phyloP scores from a whole-genome alignment of 2,113 vertebrate genomes.

The Brachyhypopomus gauderio region DNA sequence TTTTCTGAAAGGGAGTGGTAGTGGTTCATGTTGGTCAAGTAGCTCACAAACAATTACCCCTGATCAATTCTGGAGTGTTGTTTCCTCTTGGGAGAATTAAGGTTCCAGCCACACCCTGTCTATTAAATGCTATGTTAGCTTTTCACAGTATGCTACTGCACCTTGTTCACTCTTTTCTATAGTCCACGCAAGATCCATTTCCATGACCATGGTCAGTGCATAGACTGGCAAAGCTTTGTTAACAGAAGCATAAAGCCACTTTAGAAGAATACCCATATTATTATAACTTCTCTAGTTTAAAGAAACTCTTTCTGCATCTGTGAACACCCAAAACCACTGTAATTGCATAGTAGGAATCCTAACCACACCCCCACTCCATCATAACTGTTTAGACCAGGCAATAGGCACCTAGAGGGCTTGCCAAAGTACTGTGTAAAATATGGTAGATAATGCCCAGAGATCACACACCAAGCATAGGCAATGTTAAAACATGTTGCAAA shows the following conservation, averaged over 20 bases:
- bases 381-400: conserved; percentile 18
- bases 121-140: conserved; percentile 40
- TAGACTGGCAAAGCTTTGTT: conserved; percentile 8
- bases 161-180: conserved; percentile 1
- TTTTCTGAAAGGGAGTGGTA: not conserved
- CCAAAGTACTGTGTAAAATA: conserved; percentile 8
- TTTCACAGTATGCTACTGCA: conserved; percentile 10
- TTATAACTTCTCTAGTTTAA: not conserved
- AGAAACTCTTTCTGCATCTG: not conserved
- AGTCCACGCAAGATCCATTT: conserved; percentile 9
- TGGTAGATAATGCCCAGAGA: not conserved
- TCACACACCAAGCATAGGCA: not conserved
- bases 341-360: not conserved
- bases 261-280: conserved; percentile 17
- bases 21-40: not conserved
- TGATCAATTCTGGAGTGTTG: not conserved
- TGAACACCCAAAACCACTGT: not conserved
- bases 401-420: conserved; percentile 13
- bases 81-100: conserved; percentile 17
- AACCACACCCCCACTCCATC: not conserved
- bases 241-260: not conserved
- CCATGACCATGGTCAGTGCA: not conserved
- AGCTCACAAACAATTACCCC: not conserved
- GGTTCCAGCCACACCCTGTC: conserved; percentile 48
- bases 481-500: conserved; percentile 30